These are phyloP conservation scores for Pithecia hirsuta DNA, from an alignment of 2,797 vertebrate species.

Conservation along the genomic window DNA sequence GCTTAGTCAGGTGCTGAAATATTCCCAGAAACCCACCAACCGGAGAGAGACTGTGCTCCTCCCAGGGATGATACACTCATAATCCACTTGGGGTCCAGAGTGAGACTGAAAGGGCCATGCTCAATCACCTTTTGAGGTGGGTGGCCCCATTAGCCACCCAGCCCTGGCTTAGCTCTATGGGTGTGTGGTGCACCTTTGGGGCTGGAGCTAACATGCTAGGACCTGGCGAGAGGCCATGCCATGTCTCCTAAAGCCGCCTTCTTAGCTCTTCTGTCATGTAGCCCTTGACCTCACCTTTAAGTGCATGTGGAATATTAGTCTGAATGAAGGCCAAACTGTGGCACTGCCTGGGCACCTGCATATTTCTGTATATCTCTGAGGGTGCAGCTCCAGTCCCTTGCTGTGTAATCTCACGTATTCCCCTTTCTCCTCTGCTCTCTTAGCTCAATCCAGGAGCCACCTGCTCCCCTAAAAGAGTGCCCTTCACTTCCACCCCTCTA, in stretches of 20 bases:
- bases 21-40: fast-evolving
- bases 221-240: neutral
- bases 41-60: neutral
- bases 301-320: neutral
- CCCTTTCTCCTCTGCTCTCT: neutral
- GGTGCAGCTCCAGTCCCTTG: too few species aligned
- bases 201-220: neutral
- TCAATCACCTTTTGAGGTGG: neutral
- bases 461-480: neutral
- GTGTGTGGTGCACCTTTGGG: neutral
- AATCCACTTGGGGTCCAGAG: neutral
- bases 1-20: neutral
- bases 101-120: neutral
- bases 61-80: too few species aligned
- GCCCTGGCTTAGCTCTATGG: neutral
- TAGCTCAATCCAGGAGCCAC: neutral
- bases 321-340: neutral
- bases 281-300: neutral
- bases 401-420: neutral
- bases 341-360: neutral
- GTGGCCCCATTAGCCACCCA: neutral
- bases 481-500: fast-evolving
- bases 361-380: neutral
- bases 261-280: neutral
- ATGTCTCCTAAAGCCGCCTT: neutral